Percentiles rank a stretch among this genome's conserved stretches.
Evolutionary conservation across 2,113 vertebrate genomes (phyloP).

Genomic region (Leptosomus discolor): DNA sequence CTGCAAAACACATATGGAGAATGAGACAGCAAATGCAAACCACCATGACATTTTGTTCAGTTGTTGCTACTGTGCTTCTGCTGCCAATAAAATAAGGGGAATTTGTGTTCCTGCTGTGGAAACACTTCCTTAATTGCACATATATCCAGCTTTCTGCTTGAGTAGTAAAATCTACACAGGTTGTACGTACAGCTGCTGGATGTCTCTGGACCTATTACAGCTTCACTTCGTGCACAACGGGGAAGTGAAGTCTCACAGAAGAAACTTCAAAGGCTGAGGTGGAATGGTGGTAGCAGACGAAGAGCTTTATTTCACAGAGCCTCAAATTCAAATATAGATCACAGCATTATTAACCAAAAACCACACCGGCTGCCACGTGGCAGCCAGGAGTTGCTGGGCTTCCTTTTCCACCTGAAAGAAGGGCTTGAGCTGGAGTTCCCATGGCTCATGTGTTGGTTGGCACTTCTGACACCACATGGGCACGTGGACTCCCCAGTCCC

Average conservation of each 20-base stretch:
- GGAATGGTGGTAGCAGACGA: neutral
- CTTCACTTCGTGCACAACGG: neutral
- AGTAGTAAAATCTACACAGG: neutral
- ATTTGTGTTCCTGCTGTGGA: constrained; percentile 52
- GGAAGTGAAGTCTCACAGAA: neutral
- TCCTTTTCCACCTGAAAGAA: neutral
- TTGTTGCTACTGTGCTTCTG: constrained; percentile 22
- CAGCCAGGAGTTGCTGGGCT: neutral
- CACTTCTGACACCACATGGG: neutral
- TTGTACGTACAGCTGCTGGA: neutral
- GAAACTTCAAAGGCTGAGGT: neutral
- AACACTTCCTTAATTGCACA: constrained; percentile 60
- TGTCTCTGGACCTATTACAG: neutral
- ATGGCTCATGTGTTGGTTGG: neutral
- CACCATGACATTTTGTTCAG: constrained; percentile 10
- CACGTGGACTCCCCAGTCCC: neutral
- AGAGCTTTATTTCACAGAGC: neutral
- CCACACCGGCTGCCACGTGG: rapidly evolving
- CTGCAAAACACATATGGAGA: constrained; percentile 7
- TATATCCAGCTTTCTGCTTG: constrained; percentile 40
- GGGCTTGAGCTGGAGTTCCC: neutral
- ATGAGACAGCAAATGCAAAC: constrained; percentile 23
- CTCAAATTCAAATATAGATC: neutral
- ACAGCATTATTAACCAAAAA: neutral
- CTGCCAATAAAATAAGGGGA: constrained; percentile 60